These are phyloP conservation scores for Bombus picipes DNA, from an alignment of 1,140 invertebrate species.

Conservation along the genomic window DNA sequence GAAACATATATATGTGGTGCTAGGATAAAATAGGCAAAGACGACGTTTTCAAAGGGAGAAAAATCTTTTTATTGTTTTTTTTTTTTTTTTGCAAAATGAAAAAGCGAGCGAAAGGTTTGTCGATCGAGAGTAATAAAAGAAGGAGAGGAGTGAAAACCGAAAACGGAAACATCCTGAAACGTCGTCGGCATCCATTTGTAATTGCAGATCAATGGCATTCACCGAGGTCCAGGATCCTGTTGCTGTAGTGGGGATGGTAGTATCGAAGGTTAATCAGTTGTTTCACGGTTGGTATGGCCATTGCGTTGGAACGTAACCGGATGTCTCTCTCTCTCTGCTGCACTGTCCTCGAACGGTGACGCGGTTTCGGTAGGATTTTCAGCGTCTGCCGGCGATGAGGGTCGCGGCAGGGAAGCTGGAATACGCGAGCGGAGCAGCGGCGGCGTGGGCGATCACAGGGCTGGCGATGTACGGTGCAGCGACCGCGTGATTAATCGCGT, in stretches of 20 bases:
- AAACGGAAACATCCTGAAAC: constrained; percentile 1
- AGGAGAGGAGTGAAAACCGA: not conserved
- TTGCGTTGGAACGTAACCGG: constrained; percentile 16
- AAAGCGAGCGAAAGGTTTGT: not conserved
- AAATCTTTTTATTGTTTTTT: not conserved
- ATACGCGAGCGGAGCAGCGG: constrained; percentile 69
- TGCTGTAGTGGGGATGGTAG: not conserved
- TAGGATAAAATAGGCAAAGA: no score
- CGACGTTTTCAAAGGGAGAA: not conserved
- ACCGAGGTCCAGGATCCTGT: not conserved
- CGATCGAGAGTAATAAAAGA: not conserved
- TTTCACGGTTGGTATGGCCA: not conserved
- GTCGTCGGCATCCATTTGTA: not conserved
- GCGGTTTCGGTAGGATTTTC: constrained; percentile 1
- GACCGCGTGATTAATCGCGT: constrained; percentile 85
- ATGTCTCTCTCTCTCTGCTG: constrained; percentile 4
- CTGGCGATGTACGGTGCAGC: constrained; percentile 83
- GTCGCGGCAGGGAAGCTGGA: constrained; percentile 61
- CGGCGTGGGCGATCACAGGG: constrained; percentile 76
- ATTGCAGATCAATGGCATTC: not conserved
- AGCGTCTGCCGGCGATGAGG: constrained; percentile 68
- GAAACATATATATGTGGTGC: accelerated
- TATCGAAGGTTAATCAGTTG: constrained; percentile 16
- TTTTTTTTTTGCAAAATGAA: no score
- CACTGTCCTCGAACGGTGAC: constrained; percentile 2